phyloP scores from a whole-genome alignment of 2,113 vertebrate genomes.

The Sula dactylatra region DNA sequence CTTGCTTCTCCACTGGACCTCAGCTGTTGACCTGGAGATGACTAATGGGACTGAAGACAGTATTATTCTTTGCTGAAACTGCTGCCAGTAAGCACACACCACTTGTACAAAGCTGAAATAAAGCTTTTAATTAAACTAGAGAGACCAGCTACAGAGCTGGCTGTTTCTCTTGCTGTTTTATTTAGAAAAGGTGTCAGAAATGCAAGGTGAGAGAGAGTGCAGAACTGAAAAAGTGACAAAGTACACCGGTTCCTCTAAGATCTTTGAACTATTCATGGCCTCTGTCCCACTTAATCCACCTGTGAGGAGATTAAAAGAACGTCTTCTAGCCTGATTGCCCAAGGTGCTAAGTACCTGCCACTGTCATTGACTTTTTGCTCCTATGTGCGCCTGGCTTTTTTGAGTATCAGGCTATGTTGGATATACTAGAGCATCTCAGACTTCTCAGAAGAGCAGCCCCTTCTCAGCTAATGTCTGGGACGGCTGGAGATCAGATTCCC shows the following conservation, averaged over 20 bases:
- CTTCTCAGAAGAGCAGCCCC: not conserved
- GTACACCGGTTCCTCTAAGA: not conserved
- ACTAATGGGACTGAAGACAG: not conserved
- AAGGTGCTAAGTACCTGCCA: not conserved
- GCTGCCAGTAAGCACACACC: not conserved
- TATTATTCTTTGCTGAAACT: not conserved
- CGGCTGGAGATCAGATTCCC: not conserved
- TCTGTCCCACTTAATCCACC: not conserved
- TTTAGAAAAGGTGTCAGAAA: not conserved
- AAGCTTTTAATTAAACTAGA: conserved; percentile 32
- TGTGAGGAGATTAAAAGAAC: not conserved
- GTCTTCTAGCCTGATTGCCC: not conserved
- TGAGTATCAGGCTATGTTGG: too few relatives aligned
- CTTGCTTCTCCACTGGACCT: not conserved
- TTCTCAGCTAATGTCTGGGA: not conserved
- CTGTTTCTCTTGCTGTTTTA: not conserved
- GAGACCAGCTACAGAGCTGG: not conserved
- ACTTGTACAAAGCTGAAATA: not conserved
- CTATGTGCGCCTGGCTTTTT: not conserved
- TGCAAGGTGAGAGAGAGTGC: not conserved
- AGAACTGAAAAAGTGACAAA: not conserved
- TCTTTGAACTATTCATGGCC: not conserved
- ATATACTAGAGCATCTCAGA: not conserved
- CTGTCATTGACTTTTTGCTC: not conserved
- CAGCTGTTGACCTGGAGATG: not conserved